Base-by-base conservation (phyloP, 1,140 invertebrate species). In the Drosophila nikananu region DNA sequence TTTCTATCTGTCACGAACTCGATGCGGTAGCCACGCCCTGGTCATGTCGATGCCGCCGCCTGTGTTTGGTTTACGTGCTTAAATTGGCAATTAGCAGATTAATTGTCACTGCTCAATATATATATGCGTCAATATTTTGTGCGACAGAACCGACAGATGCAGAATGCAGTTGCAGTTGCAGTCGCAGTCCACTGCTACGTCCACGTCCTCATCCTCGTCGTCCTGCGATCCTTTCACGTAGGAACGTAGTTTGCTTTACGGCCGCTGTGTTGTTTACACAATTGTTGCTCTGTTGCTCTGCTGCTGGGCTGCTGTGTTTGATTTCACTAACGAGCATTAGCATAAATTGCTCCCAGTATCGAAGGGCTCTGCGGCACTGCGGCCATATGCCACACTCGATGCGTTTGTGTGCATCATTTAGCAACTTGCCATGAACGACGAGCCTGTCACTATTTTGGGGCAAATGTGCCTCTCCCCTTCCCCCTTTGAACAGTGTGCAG, bases 1-100 rank as follows among this genome's bases (percentile, higher is more conserved):
- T 44, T 32, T 52, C 61, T 48, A 77, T 54, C 32, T 48, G 60
- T 42, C 55, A 46, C 54, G 21, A 57, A 55, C 37, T 39, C 46
- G 41, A 48, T 48, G 30, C 30, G 39, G 46, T 49, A 54, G 41
- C 70, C 51, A 67, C 57, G 41, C 77, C 78, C 82, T 64, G 66
- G 80, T 44, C 62, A 60, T 81, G 78, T 81, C 62, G 70, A 52
- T 64, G 76, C 61, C 67, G 42, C 71, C 78, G 81, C 84, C 83
- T 84, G 81, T 89, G 86, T 89, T 89, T 86, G 86, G 86, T 89
- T 90, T 89, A 89, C 86, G 86, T 89, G 86, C 86, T 90, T 90
- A 89, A 89, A 89, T 89, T 89, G 86, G 78, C 86, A 89, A 89
- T 89, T 90, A 89, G 86, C 86, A 89, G 86, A 89, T 89, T 89